Evolutionary conservation across 2,113 vertebrate genomes (phyloP), one percentile per base, ranked within the genome.

Genomic region (Antidorcas marsupialis): DNA sequence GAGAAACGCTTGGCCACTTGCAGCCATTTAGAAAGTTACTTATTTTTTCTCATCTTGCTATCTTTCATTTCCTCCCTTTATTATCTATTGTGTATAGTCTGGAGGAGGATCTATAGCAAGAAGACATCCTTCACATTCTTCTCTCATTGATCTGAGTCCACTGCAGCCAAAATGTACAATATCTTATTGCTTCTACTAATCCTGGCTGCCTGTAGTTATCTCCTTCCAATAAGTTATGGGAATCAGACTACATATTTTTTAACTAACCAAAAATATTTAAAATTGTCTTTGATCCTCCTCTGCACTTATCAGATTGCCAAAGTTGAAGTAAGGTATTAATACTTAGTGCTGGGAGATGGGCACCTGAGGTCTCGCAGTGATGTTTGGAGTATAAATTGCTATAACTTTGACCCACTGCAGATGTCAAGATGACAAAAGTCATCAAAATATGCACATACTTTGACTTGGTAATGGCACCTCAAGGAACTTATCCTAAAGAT

Each of bases 191-290:
- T 78, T 88, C 39, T 55, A 27, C 23, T 76, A 67, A 84, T 7
- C 2, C 28, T 60, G 36, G 21, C 4, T 82, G n/a, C 5, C 9
- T 47, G 27, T 5, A 81, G 43, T 7, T 12, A 71, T 25, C 33
- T 60, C 36, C 14, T 6, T 88, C 9, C 45, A 59, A 50, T 76
- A 91, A 86, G 30, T 8, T 83, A 15, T 28, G 4, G 36, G 2
- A 87, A 45, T 67, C 30, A 67, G 33, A 0, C 55, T 8, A 67
- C 4, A 30, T 64, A 50, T 43, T 25, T 94, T 82, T 90, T 23
- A 90, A 90, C 50, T 53, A 89, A 57, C 23, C 50, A 15, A 94
- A 47, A 95, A 87, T 50, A 82, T 82, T 43, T 87, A 5, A 15
- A 87, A 64, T 64, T 83, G 30, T 67, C 9, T 84, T 82, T 50